Evolutionary conservation across 2,888 invertebrate species (phyloP), one percentile per base, ranked within the genome.

Genomic region (Brenthis hecate): DNA sequence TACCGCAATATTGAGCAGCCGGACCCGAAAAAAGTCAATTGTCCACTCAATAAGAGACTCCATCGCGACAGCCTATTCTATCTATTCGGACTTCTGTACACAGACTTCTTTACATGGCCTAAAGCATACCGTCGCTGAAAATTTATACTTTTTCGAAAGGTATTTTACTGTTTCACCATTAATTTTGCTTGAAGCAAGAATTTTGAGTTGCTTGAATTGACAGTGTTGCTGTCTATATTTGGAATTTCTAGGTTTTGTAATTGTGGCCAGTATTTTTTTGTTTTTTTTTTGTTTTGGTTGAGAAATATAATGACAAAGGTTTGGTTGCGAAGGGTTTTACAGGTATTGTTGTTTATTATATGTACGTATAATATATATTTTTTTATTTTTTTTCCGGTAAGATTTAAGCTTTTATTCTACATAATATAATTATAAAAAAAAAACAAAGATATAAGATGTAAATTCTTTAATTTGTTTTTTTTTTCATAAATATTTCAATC

Each of bases 71-170:
- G 72, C 74, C 1, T 81, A 79, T 70, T 67, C 65, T 19, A 57
- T 85, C 13, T 92, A 91, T 78, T 80, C 80, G n/a, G 81, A 80
- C 23, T 92, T 91, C 78, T 90, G 90, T 76, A 73, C 80, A 66
- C 91, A 92, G 74, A 92, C 92, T 19, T 87, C 88, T 0, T 73
- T 92, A 81, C 92, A 92, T 76, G 92, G 92, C 28, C 74, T 91
- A 61, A 90, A 89, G 73, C 91, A 92, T 85, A 91, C 91, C 78
- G 92, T 92, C 1, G 83, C 88, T 13, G 82, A 77, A 0, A 81
- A 85, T 73, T 77, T 88, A 3, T 90, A 91, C 80, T 87, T 85
- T 80, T 75, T 87, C 28, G 92, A 92, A 78, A 85, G 92, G 92
- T 91, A 79, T 19, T 36, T 32, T 32, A 48, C 2, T 23, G 43